These are phyloP conservation scores for Dynastes grantii DNA, from an alignment of 2,888 invertebrate species.

Conservation along the genomic window DNA sequence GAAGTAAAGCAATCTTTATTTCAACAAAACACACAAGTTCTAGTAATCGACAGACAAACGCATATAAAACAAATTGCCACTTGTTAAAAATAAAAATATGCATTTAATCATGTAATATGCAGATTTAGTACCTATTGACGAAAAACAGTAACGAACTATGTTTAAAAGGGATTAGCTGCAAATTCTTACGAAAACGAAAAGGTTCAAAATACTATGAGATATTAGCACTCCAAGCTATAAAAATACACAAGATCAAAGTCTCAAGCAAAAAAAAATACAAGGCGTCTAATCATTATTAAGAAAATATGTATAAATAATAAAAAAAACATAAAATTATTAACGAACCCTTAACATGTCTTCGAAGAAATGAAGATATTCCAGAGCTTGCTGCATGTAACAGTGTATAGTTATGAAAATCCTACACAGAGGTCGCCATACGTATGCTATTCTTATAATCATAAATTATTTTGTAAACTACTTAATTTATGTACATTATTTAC, in stretches of 20 bases:
- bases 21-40: conserved; percentile 43
- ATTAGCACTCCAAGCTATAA: conserved; percentile 72
- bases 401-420: conserved; percentile 51
- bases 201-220: conserved; percentile 60
- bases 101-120: conserved; percentile 29
- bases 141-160: conserved; percentile 49
- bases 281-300: conserved; percentile 40
- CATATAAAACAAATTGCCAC: conserved; percentile 35
- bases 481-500: not conserved
- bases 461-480: conserved; percentile 12
- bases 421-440: conserved; percentile 51
- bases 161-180: conserved; percentile 54
- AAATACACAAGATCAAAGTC: conserved; percentile 59
- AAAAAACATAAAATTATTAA: conserved; percentile 55
- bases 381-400: conserved; percentile 70
- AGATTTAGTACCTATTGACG: conserved; percentile 41
- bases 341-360: conserved; percentile 70
- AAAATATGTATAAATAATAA: conserved; percentile 51
- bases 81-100: conserved; percentile 41
- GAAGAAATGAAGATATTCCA: conserved; percentile 69
- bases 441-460: conserved; percentile 25
- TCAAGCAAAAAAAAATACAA: conserved; percentile 57
- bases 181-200: conserved; percentile 51
- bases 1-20: conserved; percentile 15
- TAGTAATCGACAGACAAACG: conserved; percentile 45